These are phyloP conservation scores for Aromia moschata DNA, from an alignment of 2,888 invertebrate species.

Conservation along the genomic window DNA sequence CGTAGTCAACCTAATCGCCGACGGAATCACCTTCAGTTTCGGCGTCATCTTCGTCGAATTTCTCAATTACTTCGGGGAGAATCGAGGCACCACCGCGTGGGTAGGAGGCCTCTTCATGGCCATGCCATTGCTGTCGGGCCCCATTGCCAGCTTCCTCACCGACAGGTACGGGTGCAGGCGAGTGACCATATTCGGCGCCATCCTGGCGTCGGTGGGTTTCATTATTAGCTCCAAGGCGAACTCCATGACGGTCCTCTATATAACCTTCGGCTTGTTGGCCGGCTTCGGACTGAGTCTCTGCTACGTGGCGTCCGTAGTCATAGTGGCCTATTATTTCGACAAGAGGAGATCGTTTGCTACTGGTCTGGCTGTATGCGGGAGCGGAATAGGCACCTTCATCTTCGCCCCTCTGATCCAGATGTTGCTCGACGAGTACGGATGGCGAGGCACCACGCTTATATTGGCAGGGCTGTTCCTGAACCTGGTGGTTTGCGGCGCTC, in stretches of 20 bases:
- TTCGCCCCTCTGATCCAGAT: slow-evolving; percentile 83
- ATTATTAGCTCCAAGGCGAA: slow-evolving; percentile 78
- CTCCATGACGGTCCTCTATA: slow-evolving; percentile 79
- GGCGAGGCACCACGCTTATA: slow-evolving; percentile 85
- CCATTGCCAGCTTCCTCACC: slow-evolving; percentile 84
- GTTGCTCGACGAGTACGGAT: slow-evolving; percentile 80
- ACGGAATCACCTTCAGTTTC: slow-evolving; percentile 92
- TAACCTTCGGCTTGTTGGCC: slow-evolving; percentile 85
- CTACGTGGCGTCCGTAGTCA: slow-evolving; percentile 90
- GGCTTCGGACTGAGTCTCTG: slow-evolving; percentile 87
- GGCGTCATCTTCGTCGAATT: slow-evolving; percentile 90
- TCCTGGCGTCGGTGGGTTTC: slow-evolving; percentile 80
- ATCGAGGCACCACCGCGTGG: slow-evolving; percentile 88
- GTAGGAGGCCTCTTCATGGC: slow-evolving; percentile 92
- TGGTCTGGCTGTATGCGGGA: slow-evolving; percentile 86
- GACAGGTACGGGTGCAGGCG: slow-evolving; percentile 84
- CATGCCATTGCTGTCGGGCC: slow-evolving; percentile 87
- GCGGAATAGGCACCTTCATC: slow-evolving; percentile 87
- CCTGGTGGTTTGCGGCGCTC: slow-evolving; percentile 81
- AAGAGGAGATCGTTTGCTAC: slow-evolving; percentile 85
- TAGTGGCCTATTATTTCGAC: slow-evolving; percentile 91
- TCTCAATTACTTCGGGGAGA: slow-evolving; percentile 83
- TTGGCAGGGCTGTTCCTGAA: slow-evolving; percentile 83
- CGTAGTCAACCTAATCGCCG: slow-evolving; percentile 89
- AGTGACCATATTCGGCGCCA: slow-evolving; percentile 80